Evolutionary conservation across 2,113 vertebrate species (phyloP), one percentile per base, ranked within the genome.

Genomic region (Amphilophus citrinellus): DNA sequence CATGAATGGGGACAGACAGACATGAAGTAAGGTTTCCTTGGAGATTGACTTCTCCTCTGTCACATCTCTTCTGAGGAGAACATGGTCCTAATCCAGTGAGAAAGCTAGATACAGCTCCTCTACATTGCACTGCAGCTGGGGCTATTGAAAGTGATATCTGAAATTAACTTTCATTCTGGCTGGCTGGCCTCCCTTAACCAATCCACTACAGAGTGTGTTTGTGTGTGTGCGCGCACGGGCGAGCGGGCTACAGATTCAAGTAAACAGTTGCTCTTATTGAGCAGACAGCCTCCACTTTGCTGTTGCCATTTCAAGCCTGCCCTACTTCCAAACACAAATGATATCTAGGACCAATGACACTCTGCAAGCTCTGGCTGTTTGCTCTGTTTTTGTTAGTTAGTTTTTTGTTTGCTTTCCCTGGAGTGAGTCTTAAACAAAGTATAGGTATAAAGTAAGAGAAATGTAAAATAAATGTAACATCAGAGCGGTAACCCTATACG

Each of bases 81-180:
- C 75, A 94, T 86, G 42, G 92, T 81, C 83, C 92, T 96, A 97
- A 96, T 96, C 95, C 94, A 93, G 68, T 47, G 92, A 96, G 95
- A 96, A 93, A 76, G 75, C 90, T 79, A 83, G 91, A 96, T 96
- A 95, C 92, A 89, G 93, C 95, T 89, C 84, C 90, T 89, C 91
- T 90, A 86, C 82, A 87, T 96, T 93, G 93, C 91, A 91, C 88
- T 88, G 88, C 94, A 94, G 87, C 86, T 66, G 87, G 87, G 93
- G 93, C 94, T 94, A 96, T 96, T 96, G 95, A 91, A 94, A 96
- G 95, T 94, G 96, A 96, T 97, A 96, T 95, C 93, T 96, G 94
- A 97, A 96, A 96, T 97, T 96, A 95, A 92, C 80, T 96, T 96
- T 96, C 92, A 92, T 95, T 96, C 89, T 75, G 63, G 79, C 76